Evolutionary conservation across 2,797 vertebrate genomes (phyloP), one percentile per base, ranked within the genome.

Genomic region (Heteromormyrus szaboi): DNA sequence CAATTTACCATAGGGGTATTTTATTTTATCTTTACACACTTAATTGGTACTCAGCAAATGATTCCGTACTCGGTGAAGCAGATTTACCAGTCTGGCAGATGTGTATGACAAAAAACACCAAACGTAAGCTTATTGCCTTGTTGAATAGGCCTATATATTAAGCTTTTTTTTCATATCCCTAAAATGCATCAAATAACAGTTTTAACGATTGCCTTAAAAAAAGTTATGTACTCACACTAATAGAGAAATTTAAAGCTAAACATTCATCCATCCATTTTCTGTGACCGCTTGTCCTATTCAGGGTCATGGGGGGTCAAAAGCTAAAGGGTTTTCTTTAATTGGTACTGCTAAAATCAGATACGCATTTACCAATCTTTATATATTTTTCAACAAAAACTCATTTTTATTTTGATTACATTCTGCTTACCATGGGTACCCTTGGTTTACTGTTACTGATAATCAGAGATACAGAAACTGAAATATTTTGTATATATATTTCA

Each of bases 21-120:
- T 91, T 89, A 93, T 93, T 93, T 92, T 62, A 88, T 85, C 68
- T 91, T 90, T 88, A 90, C 90, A 86, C 76, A 85, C 25, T 88
- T 37, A 37, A 37, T 37, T 93, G 91, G 89, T 41, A 76, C 33
- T 33, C 79, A 5, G 44, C 2, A 83, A 41, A 89, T 51, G 72
- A 14, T 62, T 62, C n/a, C 9, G 56, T 33, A 50, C 51, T 48
- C 33, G 51, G 89, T 6, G 33, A 76, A 17, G 12, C 3, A 5
- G n/a, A 17, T 37, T 53, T 53, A 48, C 41, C 89, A 68, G 54
- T 51, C 19, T 19, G 89, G 68, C 86, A 62, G 19, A 11, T 41
- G 68, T 41, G 11, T 25, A 56, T 29, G 11, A 79, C n/a, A 44
- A 79, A 79, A 79, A 44, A 17, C 51, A 29, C 46, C 37, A 72